Percentiles rank a stretch among this genome's conserved stretches.
Evolutionary conservation across 2,797 vertebrate species (phyloP).

Genomic region (Sebastes kiyomatsui): DNA sequence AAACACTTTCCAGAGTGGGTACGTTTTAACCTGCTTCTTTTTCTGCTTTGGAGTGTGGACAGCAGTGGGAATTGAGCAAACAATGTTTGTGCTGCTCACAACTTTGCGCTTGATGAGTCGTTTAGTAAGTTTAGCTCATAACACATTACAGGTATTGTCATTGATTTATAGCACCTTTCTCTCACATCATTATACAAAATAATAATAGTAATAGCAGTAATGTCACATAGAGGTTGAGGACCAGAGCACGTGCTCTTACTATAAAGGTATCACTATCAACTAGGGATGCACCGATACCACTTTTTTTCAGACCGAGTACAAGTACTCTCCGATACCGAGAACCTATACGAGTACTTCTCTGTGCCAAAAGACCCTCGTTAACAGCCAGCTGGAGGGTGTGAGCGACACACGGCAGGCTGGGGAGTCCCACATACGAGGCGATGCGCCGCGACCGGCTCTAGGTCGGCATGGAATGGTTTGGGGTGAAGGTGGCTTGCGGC

Average conservation of each 20-base stretch:
- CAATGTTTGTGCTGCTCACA: not conserved
- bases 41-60: not conserved
- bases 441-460: too few relatives aligned
- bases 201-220: not conserved
- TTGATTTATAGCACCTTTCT: not conserved
- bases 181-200: not conserved
- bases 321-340: too few relatives aligned
- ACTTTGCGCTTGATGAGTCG: not conserved
- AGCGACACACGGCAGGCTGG: too few relatives aligned
- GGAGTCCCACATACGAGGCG: too few relatives aligned
- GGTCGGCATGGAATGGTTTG: too few relatives aligned
- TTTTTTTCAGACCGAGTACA: too few relatives aligned
- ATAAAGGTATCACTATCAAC: not conserved
- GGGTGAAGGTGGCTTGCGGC: too few relatives aligned
- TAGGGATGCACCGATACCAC: too few relatives aligned
- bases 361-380: too few relatives aligned
- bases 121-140: not conserved
- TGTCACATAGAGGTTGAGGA: not conserved
- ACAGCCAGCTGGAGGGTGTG: too few relatives aligned
- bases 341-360: too few relatives aligned
- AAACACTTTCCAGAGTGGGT: not conserved
- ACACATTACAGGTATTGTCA: not conserved
- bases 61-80: not conserved
- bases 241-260: not conserved
- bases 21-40: not conserved